Conservation (phyloP, 1,140 invertebrate genomes). For the Thrips palmi region DNA sequence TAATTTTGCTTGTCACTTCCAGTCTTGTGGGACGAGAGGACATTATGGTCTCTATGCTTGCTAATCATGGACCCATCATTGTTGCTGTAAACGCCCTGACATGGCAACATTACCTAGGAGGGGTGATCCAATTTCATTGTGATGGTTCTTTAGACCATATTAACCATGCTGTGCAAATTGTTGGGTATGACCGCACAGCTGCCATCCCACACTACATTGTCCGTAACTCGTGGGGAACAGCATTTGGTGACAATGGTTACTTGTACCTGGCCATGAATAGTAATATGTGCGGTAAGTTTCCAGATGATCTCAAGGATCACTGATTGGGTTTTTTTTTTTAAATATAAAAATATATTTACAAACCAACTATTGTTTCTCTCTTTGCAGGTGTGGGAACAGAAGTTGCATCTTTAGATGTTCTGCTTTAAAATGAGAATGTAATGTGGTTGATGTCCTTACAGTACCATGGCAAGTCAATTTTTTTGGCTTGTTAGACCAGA, state of each 20-base stretch:
- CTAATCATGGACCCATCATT: conserved; percentile 51
- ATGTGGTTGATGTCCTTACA: no score
- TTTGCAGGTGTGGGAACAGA: conserved; percentile 12
- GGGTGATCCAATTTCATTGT: conserved; percentile 69
- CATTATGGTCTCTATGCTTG: conserved; percentile 39
- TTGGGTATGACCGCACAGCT: conserved; percentile 60
- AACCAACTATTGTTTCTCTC: not conserved
- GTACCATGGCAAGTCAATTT: no score
- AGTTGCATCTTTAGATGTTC: conserved; percentile 11
- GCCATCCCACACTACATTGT: conserved; percentile 66
- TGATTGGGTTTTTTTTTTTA: not conserved
- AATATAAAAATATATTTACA: not conserved
- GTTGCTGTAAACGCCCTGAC: conserved; percentile 65
- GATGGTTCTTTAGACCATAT: conserved; percentile 34
- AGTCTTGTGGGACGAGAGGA: conserved; percentile 49
- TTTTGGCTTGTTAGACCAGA: no score
- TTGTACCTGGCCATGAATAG: conserved; percentile 53
- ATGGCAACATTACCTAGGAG: conserved; percentile 78
- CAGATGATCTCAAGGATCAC: not conserved
- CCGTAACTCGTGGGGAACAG: conserved; percentile 66
- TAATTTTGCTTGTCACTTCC: conserved; percentile 11
- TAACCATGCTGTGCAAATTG: conserved; percentile 74
- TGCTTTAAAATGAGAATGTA: no score
- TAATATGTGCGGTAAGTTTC: conserved; percentile 51
- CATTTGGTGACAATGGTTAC: conserved; percentile 61